Base-by-base conservation (phyloP, 1,140 invertebrate genomes). In the Brachionus plicatilis region DNA sequence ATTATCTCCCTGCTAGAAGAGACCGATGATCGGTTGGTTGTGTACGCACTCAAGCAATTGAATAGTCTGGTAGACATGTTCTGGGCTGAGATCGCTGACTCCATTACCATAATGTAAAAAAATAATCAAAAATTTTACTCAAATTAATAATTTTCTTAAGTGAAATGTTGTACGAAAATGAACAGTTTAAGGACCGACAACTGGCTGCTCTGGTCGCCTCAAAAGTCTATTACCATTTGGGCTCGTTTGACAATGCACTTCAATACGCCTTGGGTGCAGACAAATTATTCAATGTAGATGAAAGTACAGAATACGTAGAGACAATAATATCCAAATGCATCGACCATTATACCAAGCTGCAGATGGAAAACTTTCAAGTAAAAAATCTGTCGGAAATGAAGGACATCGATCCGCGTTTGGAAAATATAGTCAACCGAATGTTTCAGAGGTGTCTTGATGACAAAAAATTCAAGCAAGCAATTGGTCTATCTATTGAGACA, bases 71-170 rank as follows among this genome's bases (percentile, higher is more conserved):
- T 98, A 0, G 95, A 98, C 89, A 94, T 97, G 89, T 98, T 98
- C 90, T 98, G 96, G 96, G 95, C 96, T 17, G 96, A 98, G 91
- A 98, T 98, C 85, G 97, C 96, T 0, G 97, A 99, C 90, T 95
- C 95, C 11, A 96, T 99, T 88, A 94, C 95, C 87, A 98, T 97
- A 91, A 97, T 99, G 93, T 94, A 83, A 60, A 50, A 76, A 43
- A 75, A 24, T 47, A 14, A 20, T 45, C 9, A 9, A n/a, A 41
- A 6, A 6, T 17, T 20, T 9, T 6, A 72, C 8, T 17, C 8
- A 5, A 72, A 84, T 53, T 50, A 12, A 75, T 60, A 65, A 47
- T 47, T 47, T 66, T 11, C 11, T 86, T 43, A 88, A 88, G 93
- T 87, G 96, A 99, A 92, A 95, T 96, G 87, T 91, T 99, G 20